A percentile compares a stretch with the other conserved stretches of the same genome.
These are phyloP conservation scores for Ceratothoa steindachneri DNA, from an alignment of 2,888 invertebrate species.

Conservation along the genomic window DNA sequence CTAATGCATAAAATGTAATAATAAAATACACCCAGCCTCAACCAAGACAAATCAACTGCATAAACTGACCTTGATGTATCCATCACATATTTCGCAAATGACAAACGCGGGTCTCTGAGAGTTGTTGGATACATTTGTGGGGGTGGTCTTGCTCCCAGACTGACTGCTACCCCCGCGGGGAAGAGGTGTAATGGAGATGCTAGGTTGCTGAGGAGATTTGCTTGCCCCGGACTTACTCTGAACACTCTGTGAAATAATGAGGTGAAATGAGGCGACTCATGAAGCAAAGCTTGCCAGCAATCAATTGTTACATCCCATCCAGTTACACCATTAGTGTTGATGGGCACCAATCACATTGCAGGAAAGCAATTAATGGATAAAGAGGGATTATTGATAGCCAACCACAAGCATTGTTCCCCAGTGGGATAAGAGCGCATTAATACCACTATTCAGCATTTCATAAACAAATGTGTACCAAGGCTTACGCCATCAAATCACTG, in stretches of 20 bases:
- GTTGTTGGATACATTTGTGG: slow-evolving; percentile 54
- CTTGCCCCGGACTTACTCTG: slow-evolving; percentile 37
- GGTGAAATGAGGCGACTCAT: neutral
- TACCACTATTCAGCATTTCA: too few species aligned
- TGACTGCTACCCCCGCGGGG: slow-evolving; percentile 61
- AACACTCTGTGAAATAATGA: slow-evolving; percentile 32
- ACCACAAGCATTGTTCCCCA: too few species aligned
- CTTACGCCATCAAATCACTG: too few species aligned
- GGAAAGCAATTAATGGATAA: too few species aligned
- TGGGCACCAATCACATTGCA: too few species aligned
- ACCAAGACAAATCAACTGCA: neutral
- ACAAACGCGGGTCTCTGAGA: slow-evolving; percentile 64
- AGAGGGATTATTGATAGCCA: too few species aligned
- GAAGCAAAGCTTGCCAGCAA: neutral
- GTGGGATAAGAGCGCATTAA: too few species aligned
- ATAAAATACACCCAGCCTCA: too few species aligned
- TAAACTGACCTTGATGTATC: slow-evolving; percentile 71
- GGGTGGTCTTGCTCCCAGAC: slow-evolving; percentile 52
- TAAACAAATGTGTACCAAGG: too few species aligned
- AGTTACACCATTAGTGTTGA: too few species aligned
- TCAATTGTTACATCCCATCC: too few species aligned
- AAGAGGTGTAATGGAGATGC: slow-evolving; percentile 83
- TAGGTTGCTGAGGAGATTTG: slow-evolving; percentile 64
- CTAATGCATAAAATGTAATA: too few species aligned
- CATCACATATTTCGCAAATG: slow-evolving; percentile 94